Evolutionary conservation across 2,797 vertebrate genomes (phyloP), one percentile per base, ranked within the genome.

Genomic region (Crocodylus rhombifer): DNA sequence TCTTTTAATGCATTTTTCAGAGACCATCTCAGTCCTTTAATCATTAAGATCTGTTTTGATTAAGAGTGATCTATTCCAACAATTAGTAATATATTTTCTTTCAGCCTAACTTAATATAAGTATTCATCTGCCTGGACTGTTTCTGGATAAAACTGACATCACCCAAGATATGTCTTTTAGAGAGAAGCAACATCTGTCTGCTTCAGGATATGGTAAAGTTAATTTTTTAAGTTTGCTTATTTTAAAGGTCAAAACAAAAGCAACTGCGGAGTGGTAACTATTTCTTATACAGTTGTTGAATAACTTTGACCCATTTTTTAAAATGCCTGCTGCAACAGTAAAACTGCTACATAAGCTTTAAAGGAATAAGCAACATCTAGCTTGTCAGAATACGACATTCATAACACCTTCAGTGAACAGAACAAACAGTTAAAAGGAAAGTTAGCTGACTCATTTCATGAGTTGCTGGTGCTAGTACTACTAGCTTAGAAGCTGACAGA

Each of bases 401-500:
- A 91, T 94, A 93, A 97, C 89, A 94, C 89, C 97, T 93, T 96
- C 79, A 69, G 88, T 61, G 95, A 95, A 89, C 91, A 96, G 95
- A 97, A 92, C 95, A 95, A 97, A 95, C 91, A 33, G 96, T 97
- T 98, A 93, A 96, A 97, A 97, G 93, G 92, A 96, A 97, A 97
- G 95, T 97, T 97, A 96, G 97, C 94, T 96, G 97, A 97, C 96
- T 98, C 97, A 97, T 97, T 97, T 96, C 1, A 2, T 63, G 93
- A 97, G 90, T 94, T 96, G 95, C 89, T 94, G 89, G 86, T 96
- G 95, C 91, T 91, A 84, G 74, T 90, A 3, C 56, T 78, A 94
- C 92, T 88, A 96, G 92, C 82, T 96, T 97, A 91, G 93, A 94
- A 83, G 80, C 80, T 95, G 95, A 95, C 84, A 97, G 97, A 96